Evolutionary conservation across 2,113 vertebrate genomes (phyloP), one percentile per base, ranked within the genome.

Genomic region (Cricetomys ansorgei): DNA sequence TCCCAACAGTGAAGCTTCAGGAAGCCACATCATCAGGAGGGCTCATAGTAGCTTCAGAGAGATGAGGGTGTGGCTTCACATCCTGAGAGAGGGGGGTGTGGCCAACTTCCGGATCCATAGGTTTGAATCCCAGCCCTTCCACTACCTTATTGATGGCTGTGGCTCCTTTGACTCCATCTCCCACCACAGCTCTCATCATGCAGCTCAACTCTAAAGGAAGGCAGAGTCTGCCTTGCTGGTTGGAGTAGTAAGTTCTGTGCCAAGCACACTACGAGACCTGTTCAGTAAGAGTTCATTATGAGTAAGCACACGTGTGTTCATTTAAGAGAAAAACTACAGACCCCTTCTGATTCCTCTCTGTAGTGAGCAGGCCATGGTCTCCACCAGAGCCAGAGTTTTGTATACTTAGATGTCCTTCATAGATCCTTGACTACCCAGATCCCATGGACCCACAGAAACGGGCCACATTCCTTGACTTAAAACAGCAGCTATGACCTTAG

Each of bases 61-160:
- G 29, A 23, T 21, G 16, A 45, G 40, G 70, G 19, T 40, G 25
- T n/a, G n/a, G n/a, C n/a, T n/a, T n/a, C n/a, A n/a, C n/a, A n/a
- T n/a, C n/a, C n/a, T n/a, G 37, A 21, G 1, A 2, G 16, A 9
- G 10, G 29, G 2, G 5, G 25, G 19, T 3, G 7, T 13, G 59
- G 62, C 34, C 10, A 10, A 31, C 4, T 29, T 34, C 29, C 31
- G 55, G 53, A 7, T 25, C 23, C 0, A 0, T 5, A 3, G 10
- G 48, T 81, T 48, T 4, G n/a, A 62, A 43, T 29, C 7, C 2
- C 57, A 62, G n/a, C 13, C 55, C n/a, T 62, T 81, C 15, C n/a
- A 16, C 11, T 4, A 2, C 0, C 37, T 59, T 40, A 9, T 23
- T 57, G 7, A 43, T 40, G 92, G 10, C 37, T 5, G 1, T 55